Evolutionary conservation across 2,888 invertebrate genomes (phyloP).

Genomic region (Drosophila meridiana): DNA sequence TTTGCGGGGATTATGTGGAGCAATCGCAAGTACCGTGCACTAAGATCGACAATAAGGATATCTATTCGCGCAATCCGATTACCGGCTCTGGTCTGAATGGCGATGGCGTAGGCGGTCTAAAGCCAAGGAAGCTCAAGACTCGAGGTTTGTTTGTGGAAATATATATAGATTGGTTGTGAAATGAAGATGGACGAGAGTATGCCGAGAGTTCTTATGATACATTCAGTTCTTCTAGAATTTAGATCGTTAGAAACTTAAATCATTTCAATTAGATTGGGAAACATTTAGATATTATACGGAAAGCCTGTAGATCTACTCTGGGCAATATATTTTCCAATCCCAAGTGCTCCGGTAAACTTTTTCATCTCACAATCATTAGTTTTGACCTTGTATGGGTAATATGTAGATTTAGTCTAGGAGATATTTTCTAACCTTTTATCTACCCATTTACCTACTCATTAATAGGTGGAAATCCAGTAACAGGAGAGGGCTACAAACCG

Average conservation of each 20-base stretch:
- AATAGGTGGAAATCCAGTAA: conserved; percentile 23
- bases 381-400: background rate
- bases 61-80: conserved; percentile 55
- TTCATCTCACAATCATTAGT: too few species aligned
- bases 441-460: background rate
- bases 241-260: too few species aligned
- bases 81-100: conserved; percentile 55
- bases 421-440: background rate
- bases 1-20: conserved; percentile 26
- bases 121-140: conserved; percentile 39
- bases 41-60: conserved; percentile 20
- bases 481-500: conserved; percentile 25
- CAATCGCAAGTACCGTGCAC: conserved; percentile 18
- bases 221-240: background rate
- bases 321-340: too few species aligned
- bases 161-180: background rate
- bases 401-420: background rate
- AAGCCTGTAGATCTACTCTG: background rate
- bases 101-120: conserved; percentile 50
- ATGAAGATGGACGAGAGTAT: background rate
- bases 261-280: background rate
- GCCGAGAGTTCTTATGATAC: too few species aligned
- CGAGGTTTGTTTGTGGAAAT: conserved; percentile 38
- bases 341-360: too few species aligned
- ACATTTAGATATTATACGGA: background rate